These are phyloP conservation scores for Lingula anatina DNA, from an alignment of 2,888 invertebrate species.

Conservation along the genomic window DNA sequence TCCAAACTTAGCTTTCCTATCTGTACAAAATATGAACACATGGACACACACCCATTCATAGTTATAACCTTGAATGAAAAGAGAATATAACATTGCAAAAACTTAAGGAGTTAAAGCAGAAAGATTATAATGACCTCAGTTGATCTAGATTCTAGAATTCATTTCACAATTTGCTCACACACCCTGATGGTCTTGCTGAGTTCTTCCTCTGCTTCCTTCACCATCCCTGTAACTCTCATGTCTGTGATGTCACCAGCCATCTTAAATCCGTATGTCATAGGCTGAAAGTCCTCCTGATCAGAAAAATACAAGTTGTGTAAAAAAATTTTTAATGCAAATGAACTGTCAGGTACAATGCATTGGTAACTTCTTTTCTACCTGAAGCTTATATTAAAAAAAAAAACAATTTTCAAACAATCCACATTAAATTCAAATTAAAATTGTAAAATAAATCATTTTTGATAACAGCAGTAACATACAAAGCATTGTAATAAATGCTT, in stretches of 20 bases:
- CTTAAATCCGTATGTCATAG: slow-evolving; percentile 84
- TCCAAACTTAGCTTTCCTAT: neutral
- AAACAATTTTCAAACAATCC: no score
- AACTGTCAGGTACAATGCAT: neutral
- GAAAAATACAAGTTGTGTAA: slow-evolving; percentile 1
- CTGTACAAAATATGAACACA: neutral
- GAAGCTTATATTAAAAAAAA: no score
- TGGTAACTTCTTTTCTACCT: no score
- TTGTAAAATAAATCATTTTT: no score
- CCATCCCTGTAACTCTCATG: slow-evolving; percentile 71
- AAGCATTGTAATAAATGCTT: no score
- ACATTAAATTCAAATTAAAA: no score
- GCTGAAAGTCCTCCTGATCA: slow-evolving; percentile 85
- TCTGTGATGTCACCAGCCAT: slow-evolving; percentile 78
- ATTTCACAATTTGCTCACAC: no score
- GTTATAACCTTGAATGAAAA: neutral
- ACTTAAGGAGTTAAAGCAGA: no score
- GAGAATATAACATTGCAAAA: no score
- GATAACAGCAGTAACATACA: no score
- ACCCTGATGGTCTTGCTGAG: slow-evolving; percentile 30
- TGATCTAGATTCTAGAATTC: no score
- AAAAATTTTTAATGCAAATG: neutral
- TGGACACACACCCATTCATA: neutral
- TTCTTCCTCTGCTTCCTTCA: slow-evolving; percentile 89
- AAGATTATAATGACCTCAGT: no score